Evolutionary conservation across 1,140 invertebrate genomes (phyloP), one percentile per base, ranked within the genome.

Genomic region (Drosophila equinoxialis): DNA sequence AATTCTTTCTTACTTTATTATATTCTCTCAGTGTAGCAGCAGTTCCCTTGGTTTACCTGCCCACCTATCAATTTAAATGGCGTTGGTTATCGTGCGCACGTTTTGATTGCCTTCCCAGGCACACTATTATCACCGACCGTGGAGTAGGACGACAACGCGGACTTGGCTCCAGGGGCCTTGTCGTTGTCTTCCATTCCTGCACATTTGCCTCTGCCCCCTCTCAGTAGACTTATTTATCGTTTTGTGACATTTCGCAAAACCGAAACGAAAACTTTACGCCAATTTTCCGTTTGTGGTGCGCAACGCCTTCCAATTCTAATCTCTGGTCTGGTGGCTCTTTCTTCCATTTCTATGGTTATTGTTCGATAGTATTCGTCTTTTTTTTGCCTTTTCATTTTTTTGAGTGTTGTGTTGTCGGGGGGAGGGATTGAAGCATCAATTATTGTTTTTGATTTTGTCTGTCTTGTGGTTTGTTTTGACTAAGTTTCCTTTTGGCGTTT

Each of bases 41-140:
- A 14, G 35, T 10, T 64, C 11, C 23, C 23, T 17, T 65, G 72
- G 39, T 69, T 68, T 79, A 87, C 79, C 76, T 86, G 82, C 51
- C 62, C 65, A 61, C 77, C 85, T 90, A 89, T 87, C 83, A 87
- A 81, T 85, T 78, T 79, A 73, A 81, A 80, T 90, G 79, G 79
- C 77, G 58, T 78, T 57, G 83, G 77, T 87, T 87, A 87, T 87
- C 83, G 83, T 66, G 79, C 66, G 77, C 77, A 87, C 79, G 79
- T 89, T 87, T 89, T 87, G 83, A 87, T 87, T 83, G 83, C 83
- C 83, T 71, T 77, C 71, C 74, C 66, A 48, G 65, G 71, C 77
- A 74, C 83, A 80, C 83, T 80, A 75, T 87, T 87, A 87, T 87
- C 83, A 77, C 70, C 59, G 35, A 62, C 48, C 37, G 62, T 57